phyloP scores from a whole-genome alignment of 1,140 invertebrate species.

The Papilio aristodemus region DNA sequence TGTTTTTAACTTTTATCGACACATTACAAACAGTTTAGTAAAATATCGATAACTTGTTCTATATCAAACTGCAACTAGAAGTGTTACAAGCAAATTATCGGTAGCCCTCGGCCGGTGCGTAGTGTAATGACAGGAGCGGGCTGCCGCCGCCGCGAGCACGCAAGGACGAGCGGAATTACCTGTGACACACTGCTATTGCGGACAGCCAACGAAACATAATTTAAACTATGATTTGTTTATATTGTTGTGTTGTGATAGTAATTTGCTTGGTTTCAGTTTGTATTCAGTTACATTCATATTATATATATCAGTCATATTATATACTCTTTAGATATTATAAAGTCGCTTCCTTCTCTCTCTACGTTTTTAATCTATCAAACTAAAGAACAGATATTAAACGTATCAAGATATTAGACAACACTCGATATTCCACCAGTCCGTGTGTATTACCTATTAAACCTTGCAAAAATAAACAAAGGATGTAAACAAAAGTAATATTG shows the following conservation, averaged over 20 bases:
- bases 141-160: constrained; percentile 53
- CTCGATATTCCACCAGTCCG: constrained; percentile 13
- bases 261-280: no score
- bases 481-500: constrained; percentile 60
- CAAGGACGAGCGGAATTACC: constrained; percentile 65
- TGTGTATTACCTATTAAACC: constrained; percentile 27
- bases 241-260: no score
- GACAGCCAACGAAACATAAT: constrained; percentile 23
- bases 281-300: no score
- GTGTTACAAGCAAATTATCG: constrained; percentile 67
- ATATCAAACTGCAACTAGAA: constrained; percentile 39
- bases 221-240: no score
- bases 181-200: constrained; percentile 48
- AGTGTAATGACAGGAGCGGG: constrained; percentile 65
- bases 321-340: no score
- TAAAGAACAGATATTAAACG: no score
- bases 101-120: constrained; percentile 56
- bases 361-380: no score
- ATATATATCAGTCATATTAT: no score
- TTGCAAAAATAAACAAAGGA: constrained; percentile 45
- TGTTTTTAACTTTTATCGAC: no score
- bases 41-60: constrained; percentile 41
- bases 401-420: constrained; percentile 4
- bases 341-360: no score
- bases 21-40: background rate